These are phyloP conservation scores for Channa striata DNA, from an alignment of 2,797 vertebrate species.

Conservation along the genomic window DNA sequence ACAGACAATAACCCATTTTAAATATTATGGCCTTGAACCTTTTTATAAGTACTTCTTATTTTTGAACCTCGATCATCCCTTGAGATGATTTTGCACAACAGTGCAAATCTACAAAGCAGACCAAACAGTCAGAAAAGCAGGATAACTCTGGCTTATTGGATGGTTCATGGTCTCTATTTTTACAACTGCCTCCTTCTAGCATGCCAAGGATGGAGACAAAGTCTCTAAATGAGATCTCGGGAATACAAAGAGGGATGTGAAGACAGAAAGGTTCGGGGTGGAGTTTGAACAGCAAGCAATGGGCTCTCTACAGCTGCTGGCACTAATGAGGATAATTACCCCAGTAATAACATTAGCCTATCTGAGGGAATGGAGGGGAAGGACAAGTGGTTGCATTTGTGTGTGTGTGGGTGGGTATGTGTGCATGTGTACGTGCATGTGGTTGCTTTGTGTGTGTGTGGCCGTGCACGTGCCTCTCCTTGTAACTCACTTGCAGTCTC, in stretches of 20 bases:
- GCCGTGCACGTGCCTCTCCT: conserved; percentile 51
- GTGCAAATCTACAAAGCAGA: conserved; percentile 5
- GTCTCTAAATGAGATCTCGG: conserved; percentile 69
- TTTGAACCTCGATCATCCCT: background rate
- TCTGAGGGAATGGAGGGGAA: conserved; percentile 98
- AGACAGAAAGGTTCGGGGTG: conserved; percentile 74
- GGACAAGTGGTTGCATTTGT: conserved; percentile 97
- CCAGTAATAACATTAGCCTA: conserved; percentile 98
- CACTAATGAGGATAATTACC: conserved; percentile 99
- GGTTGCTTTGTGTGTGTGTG: conserved; percentile 58
- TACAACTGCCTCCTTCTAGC: conserved; percentile 27
- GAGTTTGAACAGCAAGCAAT: conserved; percentile 81
- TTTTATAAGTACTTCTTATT: background rate
- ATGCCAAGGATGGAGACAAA: conserved; percentile 52
- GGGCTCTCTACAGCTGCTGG: conserved; percentile 94
- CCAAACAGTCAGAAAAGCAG: conserved; percentile 16
- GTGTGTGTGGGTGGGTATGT: conserved; percentile 77
- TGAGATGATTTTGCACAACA: background rate
- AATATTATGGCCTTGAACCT: background rate
- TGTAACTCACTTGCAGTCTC: conserved; percentile 75
- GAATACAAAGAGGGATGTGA: conserved; percentile 69
- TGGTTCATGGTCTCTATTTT: conserved; percentile 55
- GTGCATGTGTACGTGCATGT: conserved; percentile 81
- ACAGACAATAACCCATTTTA: accelerated
- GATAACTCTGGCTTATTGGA: conserved; percentile 41